phyloP scores from a whole-genome alignment of 2,113 vertebrate genomes.

The Egretta garzetta region DNA sequence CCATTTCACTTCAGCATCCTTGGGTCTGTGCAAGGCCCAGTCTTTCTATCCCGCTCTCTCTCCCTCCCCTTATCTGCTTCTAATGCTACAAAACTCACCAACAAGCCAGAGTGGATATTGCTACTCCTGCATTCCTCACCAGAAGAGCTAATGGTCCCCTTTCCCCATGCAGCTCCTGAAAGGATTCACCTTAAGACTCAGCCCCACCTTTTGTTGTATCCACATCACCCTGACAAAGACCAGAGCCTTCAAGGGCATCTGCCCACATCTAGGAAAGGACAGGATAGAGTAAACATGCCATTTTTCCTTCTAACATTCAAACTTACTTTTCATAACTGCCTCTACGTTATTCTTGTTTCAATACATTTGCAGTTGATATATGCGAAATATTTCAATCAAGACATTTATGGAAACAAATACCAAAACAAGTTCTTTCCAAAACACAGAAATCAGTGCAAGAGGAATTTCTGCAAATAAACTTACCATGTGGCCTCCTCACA shows the following conservation, averaged over 20 bases:
- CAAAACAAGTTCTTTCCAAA: not conserved
- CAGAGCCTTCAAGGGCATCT: not conserved
- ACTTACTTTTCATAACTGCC: not conserved
- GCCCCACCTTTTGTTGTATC: not conserved
- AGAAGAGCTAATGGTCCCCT: not conserved
- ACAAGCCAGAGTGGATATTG: fast-evolving
- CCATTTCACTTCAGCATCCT: not conserved
- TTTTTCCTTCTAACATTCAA: not conserved
- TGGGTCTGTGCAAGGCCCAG: not conserved
- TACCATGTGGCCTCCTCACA: not conserved
- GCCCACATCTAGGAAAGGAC: not conserved
- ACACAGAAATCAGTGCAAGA: not conserved
- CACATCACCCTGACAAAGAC: not conserved
- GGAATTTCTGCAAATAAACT: conserved; percentile 23
- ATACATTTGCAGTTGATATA: not conserved
- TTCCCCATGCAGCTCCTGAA: not conserved
- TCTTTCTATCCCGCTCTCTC: not conserved
- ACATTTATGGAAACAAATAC: not conserved
- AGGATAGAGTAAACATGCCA: not conserved
- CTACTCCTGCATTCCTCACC: not conserved
- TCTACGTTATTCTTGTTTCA: not conserved
- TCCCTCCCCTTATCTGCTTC: not conserved
- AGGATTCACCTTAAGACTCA: not conserved
- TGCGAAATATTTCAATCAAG: not conserved
- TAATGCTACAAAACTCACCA: not conserved